Evolutionary conservation across 2,113 vertebrate genomes (phyloP).

Genomic region (Nycticryphes semicollaris): DNA sequence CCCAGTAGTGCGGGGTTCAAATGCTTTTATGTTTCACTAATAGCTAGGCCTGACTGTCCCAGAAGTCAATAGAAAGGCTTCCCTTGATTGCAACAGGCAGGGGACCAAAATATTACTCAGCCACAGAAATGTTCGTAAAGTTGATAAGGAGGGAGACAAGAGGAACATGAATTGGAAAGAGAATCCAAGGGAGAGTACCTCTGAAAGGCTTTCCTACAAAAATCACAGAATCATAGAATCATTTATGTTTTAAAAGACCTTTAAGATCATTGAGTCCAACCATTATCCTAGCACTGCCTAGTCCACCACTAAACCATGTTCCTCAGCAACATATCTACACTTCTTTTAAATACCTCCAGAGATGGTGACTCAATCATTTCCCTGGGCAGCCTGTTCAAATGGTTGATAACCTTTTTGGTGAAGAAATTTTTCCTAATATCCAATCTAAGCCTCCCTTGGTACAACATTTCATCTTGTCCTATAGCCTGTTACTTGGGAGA

Average conservation of each 20-base stretch:
- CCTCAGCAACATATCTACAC: background rate
- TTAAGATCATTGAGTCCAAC: background rate
- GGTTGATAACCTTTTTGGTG: background rate
- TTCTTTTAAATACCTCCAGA: background rate
- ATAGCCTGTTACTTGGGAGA: background rate
- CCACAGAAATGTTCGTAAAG: background rate
- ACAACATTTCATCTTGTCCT: background rate
- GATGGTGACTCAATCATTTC: background rate
- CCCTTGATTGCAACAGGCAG: constrained; percentile 30
- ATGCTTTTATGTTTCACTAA: constrained; percentile 40
- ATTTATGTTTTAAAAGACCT: background rate
- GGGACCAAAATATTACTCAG: background rate
- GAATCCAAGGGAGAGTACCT: background rate
- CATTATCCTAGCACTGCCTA: background rate
- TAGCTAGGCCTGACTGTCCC: background rate
- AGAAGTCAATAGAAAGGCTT: constrained; percentile 39
- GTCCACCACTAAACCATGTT: background rate
- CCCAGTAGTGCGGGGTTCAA: background rate
- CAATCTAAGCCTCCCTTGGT: background rate
- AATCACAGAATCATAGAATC: background rate
- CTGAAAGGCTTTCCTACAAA: background rate
- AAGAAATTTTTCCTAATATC: background rate
- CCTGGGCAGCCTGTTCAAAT: background rate
- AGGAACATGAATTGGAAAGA: background rate
- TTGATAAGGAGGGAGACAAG: background rate